Conservation (phyloP, 1,140 invertebrate genomes). For the Ceratoteleas bidentatus region DNA sequence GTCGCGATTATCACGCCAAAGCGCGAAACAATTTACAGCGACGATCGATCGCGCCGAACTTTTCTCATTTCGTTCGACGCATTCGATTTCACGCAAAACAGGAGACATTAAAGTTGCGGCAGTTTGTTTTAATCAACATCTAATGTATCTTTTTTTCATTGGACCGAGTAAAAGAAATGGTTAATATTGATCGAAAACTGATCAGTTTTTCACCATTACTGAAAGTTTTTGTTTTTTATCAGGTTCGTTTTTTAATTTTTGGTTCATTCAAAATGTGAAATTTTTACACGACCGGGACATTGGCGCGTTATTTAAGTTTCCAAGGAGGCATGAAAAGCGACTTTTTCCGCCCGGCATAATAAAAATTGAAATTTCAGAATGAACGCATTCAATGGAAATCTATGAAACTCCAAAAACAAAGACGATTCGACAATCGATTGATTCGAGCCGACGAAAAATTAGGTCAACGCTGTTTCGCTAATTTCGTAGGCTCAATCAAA, state of each 20-base stretch:
- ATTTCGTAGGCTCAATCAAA: constrained; percentile 44
- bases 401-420: constrained; percentile 49
- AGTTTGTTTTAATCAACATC: constrained; percentile 46
- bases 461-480: constrained; percentile 50
- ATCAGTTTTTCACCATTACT: too few species aligned
- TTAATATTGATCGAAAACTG: too few species aligned
- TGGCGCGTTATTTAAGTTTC: too few species aligned
- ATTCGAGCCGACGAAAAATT: constrained; percentile 30
- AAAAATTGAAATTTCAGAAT: background rate
- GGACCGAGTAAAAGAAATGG: background rate
- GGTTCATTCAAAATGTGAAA: too few species aligned
- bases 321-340: too few species aligned
- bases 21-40: constrained; percentile 2
- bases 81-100: constrained; percentile 40
- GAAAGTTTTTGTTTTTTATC: too few species aligned
- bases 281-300: too few species aligned
- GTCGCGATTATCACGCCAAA: constrained; percentile 1
- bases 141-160: constrained; percentile 6
- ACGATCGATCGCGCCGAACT: constrained; percentile 16
- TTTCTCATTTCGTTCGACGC: constrained; percentile 23
- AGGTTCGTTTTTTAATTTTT: too few species aligned
- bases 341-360: background rate
- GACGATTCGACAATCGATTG: constrained; percentile 34
- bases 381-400: background rate
- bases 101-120: constrained; percentile 27